phyloP scores from a whole-genome alignment of 2,113 vertebrate genomes.

The Apaloderma vittatum region DNA sequence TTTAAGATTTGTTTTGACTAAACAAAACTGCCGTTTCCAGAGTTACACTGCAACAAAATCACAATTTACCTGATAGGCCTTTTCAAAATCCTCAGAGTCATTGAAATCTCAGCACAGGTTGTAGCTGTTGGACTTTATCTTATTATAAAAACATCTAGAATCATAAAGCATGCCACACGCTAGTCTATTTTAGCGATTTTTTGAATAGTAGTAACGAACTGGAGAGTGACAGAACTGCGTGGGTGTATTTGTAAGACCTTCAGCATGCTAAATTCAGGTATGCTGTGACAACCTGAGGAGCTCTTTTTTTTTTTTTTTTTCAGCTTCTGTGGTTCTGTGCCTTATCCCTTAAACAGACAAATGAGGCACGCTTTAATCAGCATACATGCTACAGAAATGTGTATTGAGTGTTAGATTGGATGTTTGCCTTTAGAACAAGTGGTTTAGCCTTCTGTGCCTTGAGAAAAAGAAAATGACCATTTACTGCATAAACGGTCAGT shows the following conservation, averaged over 20 bases:
- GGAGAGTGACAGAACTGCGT: background rate
- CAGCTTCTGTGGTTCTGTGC: background rate
- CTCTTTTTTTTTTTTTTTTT: background rate
- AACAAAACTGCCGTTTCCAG: background rate
- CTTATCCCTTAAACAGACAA: background rate
- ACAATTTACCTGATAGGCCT: background rate
- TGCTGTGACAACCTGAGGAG: fast-evolving
- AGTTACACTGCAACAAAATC: background rate
- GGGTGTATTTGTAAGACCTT: background rate
- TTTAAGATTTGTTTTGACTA: background rate
- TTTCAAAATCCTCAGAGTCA: background rate
- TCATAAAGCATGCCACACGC: background rate
- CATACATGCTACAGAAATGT: background rate
- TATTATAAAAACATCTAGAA: background rate
- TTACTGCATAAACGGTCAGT: background rate
- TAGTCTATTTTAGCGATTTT: background rate
- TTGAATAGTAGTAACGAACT: background rate
- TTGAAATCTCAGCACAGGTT: background rate
- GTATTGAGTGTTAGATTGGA: background rate
- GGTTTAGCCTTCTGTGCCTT: background rate
- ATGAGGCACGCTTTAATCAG: background rate
- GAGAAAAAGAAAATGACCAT: background rate
- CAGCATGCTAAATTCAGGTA: background rate
- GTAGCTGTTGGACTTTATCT: background rate
- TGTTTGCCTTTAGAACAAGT: background rate